Evolutionary conservation across 2,113 vertebrate genomes (phyloP), one percentile per base, ranked within the genome.

Genomic region (Cathartes aura): DNA sequence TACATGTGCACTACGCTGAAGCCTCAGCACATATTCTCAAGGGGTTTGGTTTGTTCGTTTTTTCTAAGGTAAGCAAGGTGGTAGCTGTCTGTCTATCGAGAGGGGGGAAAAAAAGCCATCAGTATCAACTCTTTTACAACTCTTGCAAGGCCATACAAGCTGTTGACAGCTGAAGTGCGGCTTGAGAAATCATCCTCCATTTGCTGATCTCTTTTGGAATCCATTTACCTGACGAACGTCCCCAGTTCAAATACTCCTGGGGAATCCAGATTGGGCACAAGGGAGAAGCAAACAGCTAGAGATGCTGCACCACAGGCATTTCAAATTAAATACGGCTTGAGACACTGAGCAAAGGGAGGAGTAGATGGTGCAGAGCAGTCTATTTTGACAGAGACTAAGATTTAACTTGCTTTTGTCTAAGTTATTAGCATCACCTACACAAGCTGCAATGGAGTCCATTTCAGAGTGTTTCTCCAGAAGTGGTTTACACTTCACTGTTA

Each of bases 1-100:
- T 19, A 5, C 11, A 2, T 1, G 6, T 3, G 27, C 1, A 0
- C 45, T 14, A 24, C 1, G 1, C 42, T 10, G 23, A 36, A 36
- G 27, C 36, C 36, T 15, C 60, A 38, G 50, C n/a, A 26, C 2
- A 3, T 2, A 5, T 23, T 62, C 62, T 58, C 56, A 22, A 45
- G 15, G 24, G 4, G 3, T 0, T 62, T 38, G 6, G 14, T 18
- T 81, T 59, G 15, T n/a, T 64, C 36, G 16, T 34, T 62, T 64
- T 21, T 55, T 42, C 11, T 9, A 32, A 62, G 32, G 48, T 14
- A 40, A 48, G 34, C 47, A 73, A 66, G 36, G 52, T 21, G 15
- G 38, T 15, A 67, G 7, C 62, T 72, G 6, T 12, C 62, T 52
- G 15, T 16, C 53, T 42, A 11, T 1, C 59, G 40, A 36, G 6